Evolutionary conservation across 2,797 vertebrate species (phyloP).

Genomic region (Cyclopterus lumpus): DNA sequence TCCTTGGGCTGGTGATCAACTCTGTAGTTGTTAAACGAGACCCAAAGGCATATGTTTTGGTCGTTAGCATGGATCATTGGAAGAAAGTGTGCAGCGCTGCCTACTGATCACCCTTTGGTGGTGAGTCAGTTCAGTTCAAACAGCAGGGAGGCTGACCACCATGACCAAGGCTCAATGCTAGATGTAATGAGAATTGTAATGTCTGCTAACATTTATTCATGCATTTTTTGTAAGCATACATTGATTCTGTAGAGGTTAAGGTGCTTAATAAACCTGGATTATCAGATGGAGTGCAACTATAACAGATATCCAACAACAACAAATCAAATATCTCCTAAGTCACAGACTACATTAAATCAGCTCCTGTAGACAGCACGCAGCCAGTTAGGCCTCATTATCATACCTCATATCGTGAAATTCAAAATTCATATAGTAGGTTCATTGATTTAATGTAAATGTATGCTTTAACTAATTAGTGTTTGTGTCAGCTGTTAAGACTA

Average conservation of each 20-base stretch:
- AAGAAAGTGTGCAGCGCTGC: constrained; percentile 1
- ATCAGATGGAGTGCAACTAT: not conserved
- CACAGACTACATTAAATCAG: not conserved
- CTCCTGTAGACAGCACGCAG: not conserved
- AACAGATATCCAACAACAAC: not conserved
- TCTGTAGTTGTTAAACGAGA: constrained; percentile 41
- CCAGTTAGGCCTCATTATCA: not conserved
- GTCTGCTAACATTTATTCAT: not conserved
- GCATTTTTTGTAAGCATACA: constrained; percentile 4
- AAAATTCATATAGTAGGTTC: not conserved
- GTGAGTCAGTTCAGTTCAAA: not conserved
- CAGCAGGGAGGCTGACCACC: constrained; percentile 13
- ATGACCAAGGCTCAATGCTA: not conserved
- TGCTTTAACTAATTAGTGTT: not conserved
- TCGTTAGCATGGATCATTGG: constrained; percentile 32
- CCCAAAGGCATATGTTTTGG: constrained; percentile 27
- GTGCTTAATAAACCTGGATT: not conserved
- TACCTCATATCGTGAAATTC: not conserved
- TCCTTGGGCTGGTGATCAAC: constrained; percentile 36
- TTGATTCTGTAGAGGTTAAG: constrained; percentile 8
- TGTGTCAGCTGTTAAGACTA: constrained; percentile 12
- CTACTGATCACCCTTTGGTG: constrained; percentile 38
- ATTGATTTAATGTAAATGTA: constrained; percentile 1
- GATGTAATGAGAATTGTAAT: constrained; percentile 25
- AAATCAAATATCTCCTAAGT: not conserved